Evolutionary conservation across 2,888 invertebrate genomes (phyloP), one percentile per base, ranked within the genome.

Genomic region (Drosophila differens): DNA sequence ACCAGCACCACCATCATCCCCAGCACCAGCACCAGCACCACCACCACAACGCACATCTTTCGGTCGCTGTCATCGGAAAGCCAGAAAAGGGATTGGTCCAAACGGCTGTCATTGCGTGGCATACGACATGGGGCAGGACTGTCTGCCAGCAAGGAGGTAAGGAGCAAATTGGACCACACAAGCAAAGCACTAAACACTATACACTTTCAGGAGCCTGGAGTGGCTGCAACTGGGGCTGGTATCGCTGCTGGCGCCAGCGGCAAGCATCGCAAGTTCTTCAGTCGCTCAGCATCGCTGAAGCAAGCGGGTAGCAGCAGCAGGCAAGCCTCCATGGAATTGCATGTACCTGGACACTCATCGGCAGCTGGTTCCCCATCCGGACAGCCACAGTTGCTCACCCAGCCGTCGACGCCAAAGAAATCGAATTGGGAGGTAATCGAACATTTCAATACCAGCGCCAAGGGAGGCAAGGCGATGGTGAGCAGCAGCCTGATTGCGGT

Each of bases 341-440:
- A 91, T 85, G 91, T 91, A 39, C 91, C 91, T 55, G 88, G 89
- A 39, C 87, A 80, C 70, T 80, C 73, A 39, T 76, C 82, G 52
- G 64, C 63, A 9, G 84, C 79, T 4, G 72, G 67, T 0, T 53
- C 74, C 1, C 78, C 79, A 1, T 79, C 85, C 4, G 82, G 83
- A 12, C 76, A 74, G 54, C 68, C 57, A 54, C 92, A 92, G 79
- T 37, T 93, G 85, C 92, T 93, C 53, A 92, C 95, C 76, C 94
- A 95, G 28, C 95, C 95, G 53, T 95, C 95, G 28, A 95, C 95
- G 3, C 95, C 95, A 4, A 95, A 95, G 93, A 97, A 97, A 93
- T 97, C 97, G 89, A 97, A 97, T 94, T 97, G 97, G 97, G 97
- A 97, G 93, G 97, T 97, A 83, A 97, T 97, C 89, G 97, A 97